phyloP scores from a whole-genome alignment of 1,140 invertebrate genomes.

The Plodia interpunctella region DNA sequence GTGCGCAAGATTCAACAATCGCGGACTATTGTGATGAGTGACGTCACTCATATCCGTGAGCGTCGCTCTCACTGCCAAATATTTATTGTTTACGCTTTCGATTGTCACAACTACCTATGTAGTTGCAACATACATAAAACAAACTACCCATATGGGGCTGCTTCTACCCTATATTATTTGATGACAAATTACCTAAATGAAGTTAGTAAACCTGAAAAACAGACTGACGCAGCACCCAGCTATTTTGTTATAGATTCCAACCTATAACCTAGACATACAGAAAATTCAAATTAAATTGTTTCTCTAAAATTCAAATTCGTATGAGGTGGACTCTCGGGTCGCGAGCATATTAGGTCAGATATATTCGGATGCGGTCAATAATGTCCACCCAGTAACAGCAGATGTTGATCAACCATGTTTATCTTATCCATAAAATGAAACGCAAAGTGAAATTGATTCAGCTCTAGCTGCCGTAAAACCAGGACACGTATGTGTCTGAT shows the following conservation, averaged over 20 bases:
- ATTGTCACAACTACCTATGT: slow-evolving; percentile 20
- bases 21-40: slow-evolving; percentile 18
- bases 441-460: background rate
- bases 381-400: slow-evolving; percentile 25
- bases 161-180: too few relatives aligned
- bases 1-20: slow-evolving; percentile 45
- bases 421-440: slow-evolving; percentile 28
- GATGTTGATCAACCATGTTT: slow-evolving; percentile 20
- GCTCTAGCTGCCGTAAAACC: background rate
- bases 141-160: too few relatives aligned
- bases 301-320: background rate
- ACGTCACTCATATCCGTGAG: slow-evolving; percentile 30
- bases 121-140: background rate
- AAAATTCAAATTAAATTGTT: too few relatives aligned
- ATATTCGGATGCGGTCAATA: slow-evolving; percentile 5
- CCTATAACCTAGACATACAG: too few relatives aligned
- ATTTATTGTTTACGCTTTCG: slow-evolving; percentile 37
- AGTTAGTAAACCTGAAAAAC: too few relatives aligned
- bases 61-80: slow-evolving; percentile 36
- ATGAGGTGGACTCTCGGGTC: background rate
- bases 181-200: too few relatives aligned
- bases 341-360: slow-evolving; percentile 2
- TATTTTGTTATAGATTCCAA: too few relatives aligned
- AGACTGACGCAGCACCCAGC: too few relatives aligned
- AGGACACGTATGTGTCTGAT: too few relatives aligned